Evolutionary conservation across 35 echinoderm and acorn worm genomes (phyloP), one percentile per base, ranked within the genome.

Genomic region (Anneissia japonica): DNA sequence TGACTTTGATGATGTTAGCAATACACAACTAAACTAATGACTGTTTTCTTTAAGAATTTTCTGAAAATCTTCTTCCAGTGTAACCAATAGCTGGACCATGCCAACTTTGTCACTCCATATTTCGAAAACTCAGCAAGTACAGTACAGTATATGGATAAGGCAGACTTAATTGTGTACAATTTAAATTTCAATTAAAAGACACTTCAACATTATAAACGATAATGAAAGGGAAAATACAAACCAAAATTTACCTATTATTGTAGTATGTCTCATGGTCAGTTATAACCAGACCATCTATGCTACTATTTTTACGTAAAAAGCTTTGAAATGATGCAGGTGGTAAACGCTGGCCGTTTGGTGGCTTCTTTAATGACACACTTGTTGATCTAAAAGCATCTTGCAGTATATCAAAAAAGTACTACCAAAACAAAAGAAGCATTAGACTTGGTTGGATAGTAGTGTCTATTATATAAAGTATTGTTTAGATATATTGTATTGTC

Each of bases 291-390:
- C 95, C 95, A 29, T 87, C 85, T 39, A 97, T 90, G 29, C 88
- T 86, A 11, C 30, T 38, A 28, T 80, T 78, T 30, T 72, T 88
- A 31, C 88, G 87, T 28, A 97, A 72, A 74, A 97, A 97, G n/a
- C 82, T 84, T 72, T 97, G 95, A 82, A 97, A 97, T 14, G 95
- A 97, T 23, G 95, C 91, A 19, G 95, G 95, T 35, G 95, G 95
- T 21, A 97, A 82, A 4, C 91, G 81, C 23, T 83, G 88, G 29
- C 35, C 81, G 5, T 11, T 45, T 10, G 73, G 33, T 4, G 83
- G 79, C 35, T 38, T 89, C 31, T 36, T 51, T 21, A 95, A 37
- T 4, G 11, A 2, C 26, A 23, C 51, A 16, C 21, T 26, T 64
- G 51, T 64, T 16, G 51, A 64, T 2, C 21, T 26, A 23, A 64